Evolutionary conservation across 2,888 invertebrate species (phyloP), one percentile per base, ranked within the genome.

Genomic region (Agrotis exclamationis): DNA sequence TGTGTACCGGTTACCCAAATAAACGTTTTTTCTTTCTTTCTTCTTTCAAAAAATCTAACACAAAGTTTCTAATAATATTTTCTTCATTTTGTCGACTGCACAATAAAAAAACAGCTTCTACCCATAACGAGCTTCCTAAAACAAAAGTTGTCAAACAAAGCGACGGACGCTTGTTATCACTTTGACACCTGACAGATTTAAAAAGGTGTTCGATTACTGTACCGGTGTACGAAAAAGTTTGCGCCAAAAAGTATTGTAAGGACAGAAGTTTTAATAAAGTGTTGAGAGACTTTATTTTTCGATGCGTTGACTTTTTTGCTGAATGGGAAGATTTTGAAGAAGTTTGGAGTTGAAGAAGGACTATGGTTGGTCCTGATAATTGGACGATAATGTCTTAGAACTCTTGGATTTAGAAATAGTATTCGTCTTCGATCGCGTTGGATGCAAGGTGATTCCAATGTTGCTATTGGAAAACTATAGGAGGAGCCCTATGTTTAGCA

Each of bases 141-240:
- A 71, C 48, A 65, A 70, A 81, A 81, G 79, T 81, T 66, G 33
- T 13, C 51, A 62, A 63, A 83, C 67, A 74, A 80, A 72, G 48
- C 33, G 33, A 44, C 39, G 33, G 33, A 44, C 39, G 33, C 77
- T 84, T 74, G 84, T 85, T 86, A 80, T 79, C 74, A 67, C 70
- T 76, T 79, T 70, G 79, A 71, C 82, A 84, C 78, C 82, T 87
- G 79, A 73, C 82, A 85, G 79, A 77, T 80, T 86, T 75, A 78
- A 78, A 78, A 72, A 76, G 63, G 58, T 68, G 59, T 70, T 79
- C 65, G 63, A 74, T 82, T 60, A 68, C 69, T 70, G 63, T 71
- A 39, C 79, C 66, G 50, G 66, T 70, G 58, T 59, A 70, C 44
- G 64, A n/a, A 18, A 62, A 75, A 79, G 54, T 77, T 81, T 62